A percentile compares a stretch with the other conserved stretches of the same genome.
Evolutionary conservation across 2,797 vertebrate species (phyloP).

Genomic region (Argya squamiceps): DNA sequence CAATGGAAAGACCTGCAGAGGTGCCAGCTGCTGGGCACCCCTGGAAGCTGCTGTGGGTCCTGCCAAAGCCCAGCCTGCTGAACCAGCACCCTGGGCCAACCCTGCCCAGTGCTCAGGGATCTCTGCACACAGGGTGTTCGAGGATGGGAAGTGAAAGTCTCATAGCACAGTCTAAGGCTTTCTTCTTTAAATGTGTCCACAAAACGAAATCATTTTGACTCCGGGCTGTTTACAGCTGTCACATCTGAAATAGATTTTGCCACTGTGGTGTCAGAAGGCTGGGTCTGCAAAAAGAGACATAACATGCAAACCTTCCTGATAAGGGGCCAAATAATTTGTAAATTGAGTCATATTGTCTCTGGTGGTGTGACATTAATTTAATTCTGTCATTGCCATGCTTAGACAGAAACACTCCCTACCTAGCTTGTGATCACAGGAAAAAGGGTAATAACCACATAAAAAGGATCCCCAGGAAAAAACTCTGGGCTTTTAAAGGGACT

Average conservation of each 20-base stretch:
- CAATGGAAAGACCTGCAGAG: neutral
- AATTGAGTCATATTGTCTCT: neutral
- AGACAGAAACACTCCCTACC: neutral
- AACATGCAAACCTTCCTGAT: neutral
- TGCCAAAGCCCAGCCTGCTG: neutral
- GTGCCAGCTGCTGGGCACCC: neutral
- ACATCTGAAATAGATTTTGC: slow-evolving; percentile 1
- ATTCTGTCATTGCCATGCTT: neutral
- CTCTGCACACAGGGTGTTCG: neutral
- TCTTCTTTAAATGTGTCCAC: neutral
- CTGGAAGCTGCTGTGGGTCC: rapidly evolving
- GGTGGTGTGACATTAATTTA: neutral
- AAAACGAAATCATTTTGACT: slow-evolving; percentile 9
- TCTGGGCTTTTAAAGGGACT: neutral
- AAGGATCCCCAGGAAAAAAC: slow-evolving; percentile 13
- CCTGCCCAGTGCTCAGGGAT: too few species aligned
- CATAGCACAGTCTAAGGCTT: neutral
- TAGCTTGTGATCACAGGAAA: neutral
- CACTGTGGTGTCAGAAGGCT: neutral
- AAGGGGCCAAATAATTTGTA: neutral
- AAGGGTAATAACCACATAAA: neutral
- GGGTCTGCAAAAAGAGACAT: neutral
- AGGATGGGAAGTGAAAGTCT: neutral
- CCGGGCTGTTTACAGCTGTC: slow-evolving; percentile 5
- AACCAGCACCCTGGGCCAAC: neutral